Evolutionary conservation across 2,113 vertebrate genomes (phyloP).

Genomic region (Scomber colias): DNA sequence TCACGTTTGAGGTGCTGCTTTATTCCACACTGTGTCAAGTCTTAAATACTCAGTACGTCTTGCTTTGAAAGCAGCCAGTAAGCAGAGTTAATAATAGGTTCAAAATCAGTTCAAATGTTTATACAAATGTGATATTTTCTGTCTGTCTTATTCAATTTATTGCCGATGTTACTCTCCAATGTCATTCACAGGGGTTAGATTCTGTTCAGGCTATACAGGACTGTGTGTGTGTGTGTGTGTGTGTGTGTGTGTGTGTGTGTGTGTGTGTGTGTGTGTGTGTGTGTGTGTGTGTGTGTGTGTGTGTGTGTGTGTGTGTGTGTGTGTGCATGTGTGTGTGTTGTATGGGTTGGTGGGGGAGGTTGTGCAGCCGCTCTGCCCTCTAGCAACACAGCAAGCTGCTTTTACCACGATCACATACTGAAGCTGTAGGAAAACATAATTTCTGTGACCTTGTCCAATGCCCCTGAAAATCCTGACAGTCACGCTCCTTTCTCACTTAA

Average conservation of each 20-base stretch:
- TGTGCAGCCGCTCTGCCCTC: conserved; percentile 25
- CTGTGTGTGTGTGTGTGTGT: neutral
- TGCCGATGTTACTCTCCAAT: neutral
- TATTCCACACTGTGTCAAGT: too few species aligned
- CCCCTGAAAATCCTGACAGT: conserved; percentile 47
- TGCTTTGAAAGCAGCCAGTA: too few species aligned
- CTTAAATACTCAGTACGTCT: too few species aligned
- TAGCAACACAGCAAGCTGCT: conserved; percentile 40
- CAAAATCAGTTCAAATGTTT: neutral
- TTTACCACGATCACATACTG: conserved; percentile 34
- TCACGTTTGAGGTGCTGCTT: too few species aligned
- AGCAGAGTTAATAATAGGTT: too few species aligned
- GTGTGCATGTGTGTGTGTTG: conserved; percentile 13
- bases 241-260: neutral
- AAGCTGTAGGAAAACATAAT: conserved; percentile 43
- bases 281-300: too few species aligned
- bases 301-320: too few species aligned
- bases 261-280: too few species aligned
- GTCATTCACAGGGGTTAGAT: neutral
- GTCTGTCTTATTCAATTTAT: neutral
- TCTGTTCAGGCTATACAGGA: neutral
- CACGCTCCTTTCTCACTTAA: conserved; percentile 23
- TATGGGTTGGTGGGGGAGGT: neutral
- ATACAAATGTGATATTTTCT: neutral
- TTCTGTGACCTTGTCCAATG: conserved; percentile 52